Base-by-base conservation (phyloP, 2,113 vertebrate genomes). In the Ochotona curzoniae region DNA sequence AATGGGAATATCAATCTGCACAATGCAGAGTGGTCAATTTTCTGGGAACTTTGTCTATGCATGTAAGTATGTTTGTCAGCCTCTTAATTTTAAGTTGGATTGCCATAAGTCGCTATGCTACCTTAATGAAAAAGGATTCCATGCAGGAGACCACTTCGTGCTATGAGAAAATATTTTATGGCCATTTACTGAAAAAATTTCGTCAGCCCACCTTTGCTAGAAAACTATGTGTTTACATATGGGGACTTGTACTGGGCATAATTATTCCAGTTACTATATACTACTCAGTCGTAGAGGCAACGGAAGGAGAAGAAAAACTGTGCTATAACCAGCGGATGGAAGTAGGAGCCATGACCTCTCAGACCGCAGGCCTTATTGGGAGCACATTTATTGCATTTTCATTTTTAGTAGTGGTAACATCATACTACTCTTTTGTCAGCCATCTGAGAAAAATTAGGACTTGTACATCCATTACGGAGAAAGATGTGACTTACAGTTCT, bases 41-140 rank as follows among this genome's bases (percentile, higher is more conserved):
- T 57, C 54, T 95, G 20, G 96, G 98, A 86, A 98, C 98, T 2
- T 97, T 98, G 0, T 90, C 98, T 57, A 96, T 98, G 90, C 98
- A 99, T 0, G 87, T 98, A 80, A 99, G 98, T 90, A 98, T 99
- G 97, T 98, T 98, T 32, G 97, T 98, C 21, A 98, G 98, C 2
- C 97, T 99, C 60, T 69, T 94, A 47, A 98, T 98, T 93, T 97
- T 99, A 87, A 97, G 98, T 63, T 98, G 98, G 95, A 98, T 97
- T 70, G 98, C 99, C 14, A 80, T 99, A 78, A 98, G 98, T 91
- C 98, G 98, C 85, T 98, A 98, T 0, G 98, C 98, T 1, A 98
- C 97, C 3, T 97, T 99, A 83, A 98, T 98, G 93, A 98, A 97
- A 82, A 93, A 80, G 2, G 97, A 97, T 23, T 95, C 96, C 73